Base-by-base conservation (phyloP, 2,888 invertebrate genomes). In the Heteropelma amictum region DNA sequence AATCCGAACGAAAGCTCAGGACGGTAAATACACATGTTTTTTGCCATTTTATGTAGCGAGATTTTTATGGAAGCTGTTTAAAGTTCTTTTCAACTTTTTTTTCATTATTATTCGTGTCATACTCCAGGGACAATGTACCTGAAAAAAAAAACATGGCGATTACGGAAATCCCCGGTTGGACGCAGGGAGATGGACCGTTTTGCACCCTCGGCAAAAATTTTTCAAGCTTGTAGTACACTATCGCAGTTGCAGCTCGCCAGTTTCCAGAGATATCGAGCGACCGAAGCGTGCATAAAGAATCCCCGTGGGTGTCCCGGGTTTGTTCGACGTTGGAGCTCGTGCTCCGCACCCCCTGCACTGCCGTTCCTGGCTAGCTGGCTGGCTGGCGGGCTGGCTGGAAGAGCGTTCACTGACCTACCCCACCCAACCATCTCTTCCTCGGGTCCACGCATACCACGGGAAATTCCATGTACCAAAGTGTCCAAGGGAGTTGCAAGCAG, bases 251-350 rank as follows among this genome's bases (percentile, higher is more conserved):
- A 42, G 56, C 60, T 42, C 60, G 63, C 76, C 76, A 53, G 79
- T 77, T 77, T 77, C 64, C 85, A 86, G 86, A n/a, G n/a, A 86
- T 86, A 86, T 86, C 84, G 86, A 86, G 84, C 86, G 86, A 83
- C 80, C 79, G n/a, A 79, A 79, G 78, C 63, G 72, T 49, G 54
- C 76, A 77, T 77, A 76, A 77, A 77, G 79, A 61, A 77, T 78
- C 77, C 40, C 72, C 40, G 78, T 67, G 83, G 78, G 81, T 76
- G 76, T 80, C 81, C 83, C 81, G 83, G 85, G 82, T 77, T 82
- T 79, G 47, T 61, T 47, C 61, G n/a, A n/a, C 61, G 61, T 72
- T 72, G 77, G 77, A 72, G 70, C 76, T 71, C 60, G 77, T 47
- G 35, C 26, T 42, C 69, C n/a, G n/a, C n/a, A 56, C 68, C 56